Base-by-base conservation (phyloP, 2,113 vertebrate genomes). In the Oplegnathus fasciatus region DNA sequence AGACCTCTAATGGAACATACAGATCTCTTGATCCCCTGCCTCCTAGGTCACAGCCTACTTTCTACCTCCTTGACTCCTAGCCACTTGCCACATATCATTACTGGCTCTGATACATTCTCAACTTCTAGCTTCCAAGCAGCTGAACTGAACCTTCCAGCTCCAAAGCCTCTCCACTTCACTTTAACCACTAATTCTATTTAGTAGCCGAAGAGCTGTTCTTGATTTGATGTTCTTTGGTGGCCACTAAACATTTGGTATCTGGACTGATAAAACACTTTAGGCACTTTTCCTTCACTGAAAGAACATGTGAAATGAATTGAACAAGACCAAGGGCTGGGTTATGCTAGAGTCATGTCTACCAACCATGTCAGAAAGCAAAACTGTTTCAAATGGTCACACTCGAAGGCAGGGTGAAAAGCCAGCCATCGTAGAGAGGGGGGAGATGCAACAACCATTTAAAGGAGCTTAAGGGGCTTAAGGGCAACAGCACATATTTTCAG, bases 1-100 rank as follows among this genome's bases (percentile, higher is more conserved):
- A 78, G 78, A 78, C 62, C 64, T 83, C n/a, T 90, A 75, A 91
- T 89, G 87, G 85, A 92, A 85, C 85, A 80, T 11, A 54, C 85
- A 90, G 88, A 86, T 20, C 40, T 70, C 61, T 75, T 79, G 44
- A 87, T 74, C 73, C 50, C 60, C 22, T 1, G 13, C 71, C 68
- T 75, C 80, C 68, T 54, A 13, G 60, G 52, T 82, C 69, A 73
- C 62, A 78, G 65, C 69, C 76, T 86, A 37, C 55, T 61, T 28
- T 78, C 68, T 82, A 58, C 69, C 57, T 77, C 74, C 64, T 86
- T 81, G 87, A 88, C 37, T 87, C 78, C 76, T 44, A 52, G 68
- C 82, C 70, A 32, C 54, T 85, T 72, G 72, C 86, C 86, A 87
- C 87, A 83, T 92, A 75, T 82, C 66, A 48, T 85, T 60, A 48